phyloP scores from a whole-genome alignment of 2,888 invertebrate genomes.

The Drosophila atripex region DNA sequence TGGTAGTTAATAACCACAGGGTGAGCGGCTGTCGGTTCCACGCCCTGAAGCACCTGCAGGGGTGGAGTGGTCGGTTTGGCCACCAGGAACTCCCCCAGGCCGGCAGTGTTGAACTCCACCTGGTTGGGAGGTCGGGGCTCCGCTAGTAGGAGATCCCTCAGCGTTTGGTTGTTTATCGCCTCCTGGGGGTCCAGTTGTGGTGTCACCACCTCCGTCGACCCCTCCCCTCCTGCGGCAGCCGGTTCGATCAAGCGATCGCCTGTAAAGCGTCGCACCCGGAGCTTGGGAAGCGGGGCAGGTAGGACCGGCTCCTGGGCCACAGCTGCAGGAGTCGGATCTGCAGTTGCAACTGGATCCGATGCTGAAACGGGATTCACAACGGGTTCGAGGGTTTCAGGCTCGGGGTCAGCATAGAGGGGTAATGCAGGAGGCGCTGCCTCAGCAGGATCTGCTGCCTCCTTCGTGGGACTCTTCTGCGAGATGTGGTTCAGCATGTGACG shows the following conservation, averaged over 20 bases:
- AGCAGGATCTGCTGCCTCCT: not conserved
- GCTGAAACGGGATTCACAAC: too few relatives aligned
- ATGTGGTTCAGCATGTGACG: conserved; percentile 76
- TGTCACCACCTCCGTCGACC: not conserved
- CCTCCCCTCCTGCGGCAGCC: not conserved
- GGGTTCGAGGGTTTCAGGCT: too few relatives aligned
- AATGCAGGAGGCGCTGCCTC: too few relatives aligned
- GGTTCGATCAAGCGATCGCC: conserved; percentile 63
- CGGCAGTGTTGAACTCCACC: conserved; percentile 41
- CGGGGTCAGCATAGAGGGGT: too few relatives aligned
- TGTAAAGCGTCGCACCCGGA: conserved; percentile 78
- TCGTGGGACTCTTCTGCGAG: conserved; percentile 38
- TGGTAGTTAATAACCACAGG: conserved; percentile 20
- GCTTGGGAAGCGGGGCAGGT: conserved; percentile 39
- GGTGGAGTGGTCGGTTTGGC: conserved; percentile 13
- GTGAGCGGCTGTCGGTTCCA: conserved; percentile 27
- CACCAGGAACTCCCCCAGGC: conserved; percentile 44
- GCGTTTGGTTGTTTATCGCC: conserved; percentile 13
- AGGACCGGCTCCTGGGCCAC: not conserved
- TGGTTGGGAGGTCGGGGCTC: conserved; percentile 49
- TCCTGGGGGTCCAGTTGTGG: not conserved
- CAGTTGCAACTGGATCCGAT: not conserved
- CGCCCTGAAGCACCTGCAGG: not conserved
- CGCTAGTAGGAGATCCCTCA: conserved; percentile 54
- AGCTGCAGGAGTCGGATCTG: not conserved